These are phyloP conservation scores for Tiphia femorata DNA, from an alignment of 2,888 invertebrate species.

Conservation along the genomic window DNA sequence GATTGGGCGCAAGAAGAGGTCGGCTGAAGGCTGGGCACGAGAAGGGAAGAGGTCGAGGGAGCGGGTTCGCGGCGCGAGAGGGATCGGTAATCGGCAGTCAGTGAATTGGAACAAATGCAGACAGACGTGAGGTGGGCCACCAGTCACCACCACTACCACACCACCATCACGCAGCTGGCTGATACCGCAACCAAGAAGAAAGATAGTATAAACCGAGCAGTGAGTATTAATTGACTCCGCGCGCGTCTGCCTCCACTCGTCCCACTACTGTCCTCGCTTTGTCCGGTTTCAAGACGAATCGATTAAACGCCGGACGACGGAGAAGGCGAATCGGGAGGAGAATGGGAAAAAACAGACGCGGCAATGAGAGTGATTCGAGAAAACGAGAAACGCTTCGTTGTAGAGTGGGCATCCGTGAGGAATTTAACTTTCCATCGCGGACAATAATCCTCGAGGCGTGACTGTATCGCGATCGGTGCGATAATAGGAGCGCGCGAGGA, in stretches of 20 bases:
- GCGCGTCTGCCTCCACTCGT: slow-evolving; percentile 30
- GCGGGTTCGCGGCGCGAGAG: slow-evolving; percentile 35
- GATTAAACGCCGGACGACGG: slow-evolving; percentile 33
- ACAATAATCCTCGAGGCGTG: too few species aligned
- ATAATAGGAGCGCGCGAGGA: too few species aligned
- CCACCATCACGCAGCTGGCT: too few species aligned
- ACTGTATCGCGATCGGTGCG: too few species aligned
- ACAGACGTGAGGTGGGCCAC: slow-evolving; percentile 55
- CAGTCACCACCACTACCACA: slow-evolving; percentile 11
- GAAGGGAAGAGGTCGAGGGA: slow-evolving; percentile 31
- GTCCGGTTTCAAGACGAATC: slow-evolving; percentile 41
- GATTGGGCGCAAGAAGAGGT: slow-evolving; percentile 10
- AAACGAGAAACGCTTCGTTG: too few species aligned
- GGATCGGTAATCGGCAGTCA: slow-evolving; percentile 60
- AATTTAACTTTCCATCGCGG: too few species aligned
- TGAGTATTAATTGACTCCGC: slow-evolving; percentile 53
- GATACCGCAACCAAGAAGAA: slow-evolving; percentile 50
- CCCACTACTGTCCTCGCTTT: slow-evolving; percentile 24
- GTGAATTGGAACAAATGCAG: slow-evolving; percentile 63
- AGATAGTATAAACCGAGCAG: slow-evolving; percentile 46
- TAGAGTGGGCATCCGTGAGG: too few species aligned
- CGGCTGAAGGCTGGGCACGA: slow-evolving; percentile 10
- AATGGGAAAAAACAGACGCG: slow-evolving; percentile 9
- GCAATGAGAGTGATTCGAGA: neutral
- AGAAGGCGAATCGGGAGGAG: slow-evolving; percentile 5